Conservation (phyloP, 2,113 vertebrate species). For the Furnarius figulus region DNA sequence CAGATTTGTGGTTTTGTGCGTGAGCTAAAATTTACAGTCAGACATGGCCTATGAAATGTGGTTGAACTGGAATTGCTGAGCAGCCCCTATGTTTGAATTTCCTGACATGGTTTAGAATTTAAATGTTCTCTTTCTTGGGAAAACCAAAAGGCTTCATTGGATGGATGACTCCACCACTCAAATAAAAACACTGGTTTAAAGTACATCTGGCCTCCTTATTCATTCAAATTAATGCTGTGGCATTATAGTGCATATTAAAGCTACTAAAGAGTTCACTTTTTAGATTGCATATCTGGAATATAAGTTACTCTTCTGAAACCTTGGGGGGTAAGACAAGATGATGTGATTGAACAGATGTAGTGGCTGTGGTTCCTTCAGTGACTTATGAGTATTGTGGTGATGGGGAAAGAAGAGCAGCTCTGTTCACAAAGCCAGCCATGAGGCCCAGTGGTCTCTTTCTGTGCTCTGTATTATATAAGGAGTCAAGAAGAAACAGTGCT, state of each 20-base stretch:
- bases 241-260: neutral
- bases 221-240: neutral
- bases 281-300: neutral
- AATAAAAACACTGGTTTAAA: neutral
- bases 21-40: neutral
- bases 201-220: neutral
- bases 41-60: neutral
- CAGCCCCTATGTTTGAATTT: neutral
- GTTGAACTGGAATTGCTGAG: neutral
- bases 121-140: neutral
- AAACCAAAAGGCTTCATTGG: neutral
- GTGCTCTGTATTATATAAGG: neutral
- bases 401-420: neutral
- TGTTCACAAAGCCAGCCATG: neutral
- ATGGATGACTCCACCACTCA: neutral
- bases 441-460: accelerated
- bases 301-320: neutral
- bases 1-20: neutral
- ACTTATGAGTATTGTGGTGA: neutral
- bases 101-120: neutral
- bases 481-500: neutral
- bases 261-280: neutral
- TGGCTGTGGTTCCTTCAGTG: neutral
- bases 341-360: neutral
- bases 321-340: neutral